A percentile compares a stretch with the other conserved stretches of the same genome.
phyloP scores from a whole-genome alignment of 2,888 invertebrate species.

The Drosophila neoperkinsi region DNA sequence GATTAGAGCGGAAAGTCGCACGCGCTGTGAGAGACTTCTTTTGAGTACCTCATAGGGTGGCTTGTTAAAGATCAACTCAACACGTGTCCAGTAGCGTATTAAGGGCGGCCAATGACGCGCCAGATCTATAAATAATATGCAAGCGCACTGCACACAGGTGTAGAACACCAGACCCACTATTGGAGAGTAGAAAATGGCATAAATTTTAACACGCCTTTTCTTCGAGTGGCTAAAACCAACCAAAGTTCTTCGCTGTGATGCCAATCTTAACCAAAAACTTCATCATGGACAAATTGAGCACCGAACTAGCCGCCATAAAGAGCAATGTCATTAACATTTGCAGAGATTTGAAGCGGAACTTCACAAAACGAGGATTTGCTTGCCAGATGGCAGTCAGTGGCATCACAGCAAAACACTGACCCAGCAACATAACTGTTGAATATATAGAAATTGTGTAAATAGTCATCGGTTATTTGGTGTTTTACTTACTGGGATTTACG shows the following conservation, averaged over 20 bases:
- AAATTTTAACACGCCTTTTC: not conserved
- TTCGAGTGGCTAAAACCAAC: conserved; percentile 52
- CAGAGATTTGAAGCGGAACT: conserved; percentile 75
- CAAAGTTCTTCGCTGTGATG: conserved; percentile 83
- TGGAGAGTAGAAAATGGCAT: not conserved
- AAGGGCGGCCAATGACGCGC: conserved; percentile 82
- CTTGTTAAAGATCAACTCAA: conserved; percentile 79
- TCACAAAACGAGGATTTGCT: conserved; percentile 80
- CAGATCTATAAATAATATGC: conserved; percentile 78
- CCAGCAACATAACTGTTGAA: conserved; percentile 85
- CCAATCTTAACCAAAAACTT: conserved; percentile 72
- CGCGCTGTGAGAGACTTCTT: conserved; percentile 64
- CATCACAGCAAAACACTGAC: conserved; percentile 86
- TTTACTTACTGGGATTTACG: conserved; percentile 83
- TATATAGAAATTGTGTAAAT: not conserved
- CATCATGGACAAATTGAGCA: conserved; percentile 58
- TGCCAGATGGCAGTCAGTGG: conserved; percentile 86
- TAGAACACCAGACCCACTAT: conserved; percentile 83
- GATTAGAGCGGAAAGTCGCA: conserved; percentile 70
- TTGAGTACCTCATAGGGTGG: conserved; percentile 77
- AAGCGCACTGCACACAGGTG: conserved; percentile 70
- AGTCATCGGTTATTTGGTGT: fast-evolving
- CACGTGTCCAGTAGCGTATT: conserved; percentile 81
- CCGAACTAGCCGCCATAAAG: conserved; percentile 62
- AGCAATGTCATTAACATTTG: conserved; percentile 64